A percentile compares a stretch with the other conserved stretches of the same genome.
Conservation (phyloP, 2,113 vertebrate genomes). For the Serinus canaria region DNA sequence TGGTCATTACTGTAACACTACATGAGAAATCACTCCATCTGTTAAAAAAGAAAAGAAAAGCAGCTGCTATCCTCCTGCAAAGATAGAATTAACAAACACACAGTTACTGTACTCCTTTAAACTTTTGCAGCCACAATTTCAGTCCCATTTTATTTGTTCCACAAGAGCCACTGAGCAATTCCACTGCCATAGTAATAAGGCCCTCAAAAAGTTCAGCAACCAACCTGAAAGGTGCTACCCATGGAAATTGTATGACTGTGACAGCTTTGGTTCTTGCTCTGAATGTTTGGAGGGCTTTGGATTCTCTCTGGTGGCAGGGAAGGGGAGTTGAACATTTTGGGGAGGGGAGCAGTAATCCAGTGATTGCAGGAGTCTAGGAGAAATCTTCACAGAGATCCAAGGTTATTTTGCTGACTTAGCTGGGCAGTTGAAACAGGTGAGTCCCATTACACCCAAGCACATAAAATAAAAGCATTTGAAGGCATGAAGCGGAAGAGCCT, state of each 20-base stretch:
- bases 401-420: not conserved
- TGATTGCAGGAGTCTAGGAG: not conserved
- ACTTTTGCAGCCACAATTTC: constrained; percentile 69
- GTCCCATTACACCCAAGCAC: not conserved
- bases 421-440: not conserved
- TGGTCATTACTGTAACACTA: constrained; percentile 74
- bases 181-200: constrained; percentile 34
- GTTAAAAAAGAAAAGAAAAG: constrained; percentile 73
- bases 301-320: not conserved
- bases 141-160: constrained; percentile 64
- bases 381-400: not conserved
- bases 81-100: constrained; percentile 74
- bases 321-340: not conserved
- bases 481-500: rapidly evolving
- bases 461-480: constrained; percentile 8
- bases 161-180: constrained; percentile 51
- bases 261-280: not conserved
- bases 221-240: not conserved
- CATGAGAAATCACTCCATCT: constrained; percentile 81
- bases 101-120: constrained; percentile 70
- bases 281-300: not conserved
- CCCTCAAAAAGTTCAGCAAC: not conserved
- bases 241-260: not conserved
- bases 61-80: constrained; percentile 74
- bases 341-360: not conserved